Evolutionary conservation across 92 coral and sea anemone species (phyloP), one percentile per base, ranked within the genome.

Genomic region (Parazoanthus swiftii): DNA sequence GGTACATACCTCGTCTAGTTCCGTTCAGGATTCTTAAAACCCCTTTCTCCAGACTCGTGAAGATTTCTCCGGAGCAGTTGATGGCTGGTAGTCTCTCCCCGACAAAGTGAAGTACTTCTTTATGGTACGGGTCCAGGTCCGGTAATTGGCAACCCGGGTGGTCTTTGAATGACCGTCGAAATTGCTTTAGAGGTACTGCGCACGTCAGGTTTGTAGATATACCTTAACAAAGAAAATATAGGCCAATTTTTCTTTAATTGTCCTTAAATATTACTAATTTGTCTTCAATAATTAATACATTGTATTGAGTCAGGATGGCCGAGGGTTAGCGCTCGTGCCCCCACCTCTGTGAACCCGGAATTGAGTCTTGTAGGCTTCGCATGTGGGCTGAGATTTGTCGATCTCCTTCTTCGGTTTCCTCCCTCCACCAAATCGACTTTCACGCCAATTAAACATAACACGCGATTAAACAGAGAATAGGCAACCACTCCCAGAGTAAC

Each of bases 131-230:
- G 15, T 81, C 85, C 16, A 81, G 26, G 48, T 29, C 85, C 5
- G 85, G 85, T n/a, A 81, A 21, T 29, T 81, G 85, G 44, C 85
- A 81, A 29, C 85, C 85, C 44, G 85, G 85, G 15, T 81, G 85
- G 6, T 59, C 50, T 5, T 59, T 33, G n/a, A 29, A 23, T 35
- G 85, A 59, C 46, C 85, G 18, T 77, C 21, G 81, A 44, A 77
- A 77, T 56, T 77, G 56, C 5, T 77, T 77, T 13, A 77, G 81
- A 1, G 81, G 81, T 46, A 77, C 81, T 77, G 81, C 81, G 59
- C 81, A 77, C 44, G 81, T 77, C 56, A 77, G 36, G 13, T 77
- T 77, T 77, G 58, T 25, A 6, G 81, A 21, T 25, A 77, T 42
- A 26, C 33, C 81, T 77, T 42, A 16, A 13, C 29, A 46, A 39